These are phyloP conservation scores for Pangasius sanitwongsei DNA, from an alignment of 2,797 vertebrate genomes.

Conservation along the genomic window DNA sequence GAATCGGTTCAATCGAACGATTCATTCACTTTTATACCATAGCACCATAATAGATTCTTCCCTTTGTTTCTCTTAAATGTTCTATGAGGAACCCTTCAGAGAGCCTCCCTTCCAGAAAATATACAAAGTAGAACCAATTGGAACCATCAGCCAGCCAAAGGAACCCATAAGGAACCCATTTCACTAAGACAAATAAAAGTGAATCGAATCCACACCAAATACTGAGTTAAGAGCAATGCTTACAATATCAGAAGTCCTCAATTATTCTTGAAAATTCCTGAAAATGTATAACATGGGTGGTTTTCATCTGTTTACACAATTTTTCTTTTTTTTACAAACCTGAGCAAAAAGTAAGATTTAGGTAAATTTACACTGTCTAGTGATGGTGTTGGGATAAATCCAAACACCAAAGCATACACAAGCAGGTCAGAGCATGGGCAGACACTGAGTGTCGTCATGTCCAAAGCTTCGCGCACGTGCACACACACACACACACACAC, in stretches of 20 bases:
- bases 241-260: not conserved
- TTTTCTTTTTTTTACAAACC: not conserved
- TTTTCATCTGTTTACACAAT: not conserved
- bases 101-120: not conserved
- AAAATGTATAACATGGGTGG: not conserved
- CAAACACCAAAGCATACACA: not conserved
- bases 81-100: not conserved
- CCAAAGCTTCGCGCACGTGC: not conserved
- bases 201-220: not conserved
- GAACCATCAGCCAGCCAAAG: not conserved
- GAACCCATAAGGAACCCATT: not conserved
- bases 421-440: not conserved
- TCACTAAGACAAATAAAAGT: not conserved
- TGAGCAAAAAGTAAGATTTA: not conserved
- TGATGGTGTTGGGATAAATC: not conserved
- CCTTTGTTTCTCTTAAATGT: not conserved
- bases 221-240: not conserved
- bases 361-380: not conserved
- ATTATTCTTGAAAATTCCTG: not conserved
- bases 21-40: not conserved
- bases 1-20: not conserved
- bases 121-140: not conserved
- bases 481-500: too few species aligned
- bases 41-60: not conserved
- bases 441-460: not conserved